Conservation (phyloP, 1,140 invertebrate genomes). For the Halesus radiatus region DNA sequence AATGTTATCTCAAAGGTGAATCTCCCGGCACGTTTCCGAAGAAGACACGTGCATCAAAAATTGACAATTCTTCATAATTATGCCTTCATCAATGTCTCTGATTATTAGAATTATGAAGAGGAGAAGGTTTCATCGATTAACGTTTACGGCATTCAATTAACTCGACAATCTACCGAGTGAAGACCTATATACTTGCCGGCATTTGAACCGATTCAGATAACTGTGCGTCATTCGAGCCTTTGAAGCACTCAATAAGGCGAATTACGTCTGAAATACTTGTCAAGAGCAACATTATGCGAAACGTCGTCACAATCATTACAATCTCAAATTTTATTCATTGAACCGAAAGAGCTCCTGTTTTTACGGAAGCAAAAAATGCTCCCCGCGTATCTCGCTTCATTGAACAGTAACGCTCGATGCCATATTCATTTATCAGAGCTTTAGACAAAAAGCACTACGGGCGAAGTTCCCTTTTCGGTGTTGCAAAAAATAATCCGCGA, state of each 20-base stretch:
- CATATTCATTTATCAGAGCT: slow-evolving; percentile 39
- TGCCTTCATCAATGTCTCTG: no score
- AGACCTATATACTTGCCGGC: background rate
- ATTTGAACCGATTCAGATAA: slow-evolving; percentile 2
- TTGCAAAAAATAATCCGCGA: slow-evolving; percentile 37
- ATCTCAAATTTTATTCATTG: slow-evolving; percentile 38
- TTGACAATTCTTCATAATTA: background rate
- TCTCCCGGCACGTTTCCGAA: background rate
- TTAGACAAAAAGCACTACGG: slow-evolving; percentile 14
- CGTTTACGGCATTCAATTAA: background rate
- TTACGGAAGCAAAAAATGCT: slow-evolving; percentile 28
- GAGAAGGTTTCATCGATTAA: background rate
- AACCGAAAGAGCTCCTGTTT: slow-evolving; percentile 35
- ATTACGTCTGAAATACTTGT: background rate
- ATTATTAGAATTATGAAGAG: background rate
- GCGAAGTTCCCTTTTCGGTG: slow-evolving; percentile 25
- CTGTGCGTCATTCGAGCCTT: background rate
- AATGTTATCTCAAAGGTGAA: slow-evolving; percentile 2
- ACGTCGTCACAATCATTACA: slow-evolving; percentile 16
- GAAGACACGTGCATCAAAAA: background rate
- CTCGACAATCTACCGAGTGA: background rate
- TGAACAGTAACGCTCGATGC: slow-evolving; percentile 26
- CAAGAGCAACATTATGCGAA: background rate
- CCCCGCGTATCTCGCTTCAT: slow-evolving; percentile 32
- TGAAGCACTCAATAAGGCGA: background rate